A percentile compares a stretch with the other conserved stretches of the same genome.
Conservation (phyloP, 2,797 vertebrate genomes). For the Buceros bicornis region DNA sequence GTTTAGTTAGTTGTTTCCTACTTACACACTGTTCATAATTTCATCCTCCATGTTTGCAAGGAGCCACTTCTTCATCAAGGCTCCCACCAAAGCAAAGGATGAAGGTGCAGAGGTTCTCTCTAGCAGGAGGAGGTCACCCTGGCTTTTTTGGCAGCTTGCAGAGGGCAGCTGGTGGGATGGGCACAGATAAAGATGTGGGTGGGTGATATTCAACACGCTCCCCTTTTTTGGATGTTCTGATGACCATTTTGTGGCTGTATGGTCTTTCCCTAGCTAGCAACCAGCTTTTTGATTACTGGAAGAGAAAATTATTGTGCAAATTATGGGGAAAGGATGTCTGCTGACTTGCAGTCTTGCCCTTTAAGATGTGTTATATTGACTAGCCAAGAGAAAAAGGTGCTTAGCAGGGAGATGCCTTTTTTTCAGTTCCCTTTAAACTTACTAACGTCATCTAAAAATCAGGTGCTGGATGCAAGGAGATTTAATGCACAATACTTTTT, state of each 20-base stretch:
- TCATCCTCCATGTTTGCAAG: neutral
- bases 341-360: neutral
- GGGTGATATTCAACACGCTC: neutral
- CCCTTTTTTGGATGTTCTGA: neutral
- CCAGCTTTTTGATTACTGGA: neutral
- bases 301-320: neutral
- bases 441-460: neutral
- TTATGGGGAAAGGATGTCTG: neutral
- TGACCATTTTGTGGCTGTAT: neutral
- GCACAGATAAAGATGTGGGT: neutral
- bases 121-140: neutral
- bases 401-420: neutral
- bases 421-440: neutral
- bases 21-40: neutral
- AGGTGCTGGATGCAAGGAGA: neutral
- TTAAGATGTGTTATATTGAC: neutral
- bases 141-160: neutral
- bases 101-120: neutral
- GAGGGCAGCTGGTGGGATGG: neutral
- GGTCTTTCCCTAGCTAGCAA: neutral
- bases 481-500: neutral
- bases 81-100: rapidly evolving
- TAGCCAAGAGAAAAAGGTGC: neutral
- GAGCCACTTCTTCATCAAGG: rapidly evolving
- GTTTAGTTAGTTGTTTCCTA: neutral